Evolutionary conservation across 2,797 vertebrate genomes (phyloP).

Genomic region (Paguma larvata): DNA sequence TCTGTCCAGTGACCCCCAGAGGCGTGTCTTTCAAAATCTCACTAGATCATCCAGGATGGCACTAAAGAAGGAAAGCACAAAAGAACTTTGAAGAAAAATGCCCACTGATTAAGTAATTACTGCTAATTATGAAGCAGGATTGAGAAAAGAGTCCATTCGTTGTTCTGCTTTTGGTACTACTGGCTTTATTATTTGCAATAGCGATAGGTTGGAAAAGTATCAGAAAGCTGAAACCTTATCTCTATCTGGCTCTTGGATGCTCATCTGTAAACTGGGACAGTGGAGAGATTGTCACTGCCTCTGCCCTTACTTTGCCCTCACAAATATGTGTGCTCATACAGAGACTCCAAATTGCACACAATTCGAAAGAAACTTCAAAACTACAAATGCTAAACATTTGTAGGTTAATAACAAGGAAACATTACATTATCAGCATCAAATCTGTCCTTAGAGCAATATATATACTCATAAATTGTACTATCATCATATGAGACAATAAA

Average conservation of each 20-base stretch:
- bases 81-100: slow-evolving; percentile 22
- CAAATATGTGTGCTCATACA: neutral
- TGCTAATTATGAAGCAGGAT: slow-evolving; percentile 17
- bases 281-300: neutral
- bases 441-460: neutral
- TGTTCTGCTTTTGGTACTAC: neutral
- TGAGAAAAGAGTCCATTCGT: neutral
- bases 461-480: neutral
- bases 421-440: neutral
- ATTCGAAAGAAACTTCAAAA: neutral
- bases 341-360: neutral
- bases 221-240: neutral
- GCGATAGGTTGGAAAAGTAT: neutral
- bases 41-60: neutral
- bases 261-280: neutral
- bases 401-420: neutral
- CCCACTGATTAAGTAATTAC: neutral
- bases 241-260: neutral
- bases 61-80: neutral
- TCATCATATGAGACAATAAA: neutral
- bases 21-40: neutral
- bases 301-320: neutral
- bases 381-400: neutral
- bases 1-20: neutral
- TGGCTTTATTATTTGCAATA: slow-evolving; percentile 49